These are phyloP conservation scores for Formica exsecta DNA, from an alignment of 1,140 invertebrate genomes.

Conservation along the genomic window DNA sequence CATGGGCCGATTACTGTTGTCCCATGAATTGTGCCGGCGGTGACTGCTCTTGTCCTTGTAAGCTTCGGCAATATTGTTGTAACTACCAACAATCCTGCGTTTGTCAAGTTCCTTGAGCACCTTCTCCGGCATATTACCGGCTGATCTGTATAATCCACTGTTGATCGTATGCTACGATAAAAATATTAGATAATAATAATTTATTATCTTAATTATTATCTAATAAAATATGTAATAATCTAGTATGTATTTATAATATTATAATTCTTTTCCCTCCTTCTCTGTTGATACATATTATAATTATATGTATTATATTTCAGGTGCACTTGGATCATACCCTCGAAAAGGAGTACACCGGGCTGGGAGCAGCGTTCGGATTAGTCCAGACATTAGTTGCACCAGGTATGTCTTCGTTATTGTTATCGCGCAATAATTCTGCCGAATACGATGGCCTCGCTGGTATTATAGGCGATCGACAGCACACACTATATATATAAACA, in stretches of 20 bases:
- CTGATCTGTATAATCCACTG: conserved; percentile 61
- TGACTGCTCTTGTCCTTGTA: conserved; percentile 84
- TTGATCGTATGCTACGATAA: conserved; percentile 49
- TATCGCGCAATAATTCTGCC: conserved; percentile 86
- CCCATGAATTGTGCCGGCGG: conserved; percentile 85
- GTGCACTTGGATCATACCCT: conserved; percentile 55
- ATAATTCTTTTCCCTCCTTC: neutral
- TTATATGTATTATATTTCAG: conserved; percentile 1
- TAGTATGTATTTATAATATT: neutral
- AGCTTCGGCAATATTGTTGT: conserved; percentile 83
- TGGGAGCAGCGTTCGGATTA: conserved; percentile 88
- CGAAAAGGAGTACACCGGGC: conserved; percentile 75
- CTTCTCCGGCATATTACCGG: conserved; percentile 85
- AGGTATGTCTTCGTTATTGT: conserved; percentile 82
- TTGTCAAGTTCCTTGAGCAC: conserved; percentile 88
- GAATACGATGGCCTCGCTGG: conserved; percentile 91
- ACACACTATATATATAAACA: conserved; percentile 88
- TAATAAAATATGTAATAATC: conserved; percentile 52
- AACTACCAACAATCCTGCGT: conserved; percentile 87
- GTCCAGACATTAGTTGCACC: conserved; percentile 90
- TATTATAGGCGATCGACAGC: conserved; percentile 92
- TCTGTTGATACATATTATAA: neutral
- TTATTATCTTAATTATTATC: neutral
- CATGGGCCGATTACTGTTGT: conserved; percentile 81
- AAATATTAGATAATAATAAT: neutral